phyloP scores from a whole-genome alignment of 2,113 vertebrate genomes.

The Phalacrocorax aristotelis region DNA sequence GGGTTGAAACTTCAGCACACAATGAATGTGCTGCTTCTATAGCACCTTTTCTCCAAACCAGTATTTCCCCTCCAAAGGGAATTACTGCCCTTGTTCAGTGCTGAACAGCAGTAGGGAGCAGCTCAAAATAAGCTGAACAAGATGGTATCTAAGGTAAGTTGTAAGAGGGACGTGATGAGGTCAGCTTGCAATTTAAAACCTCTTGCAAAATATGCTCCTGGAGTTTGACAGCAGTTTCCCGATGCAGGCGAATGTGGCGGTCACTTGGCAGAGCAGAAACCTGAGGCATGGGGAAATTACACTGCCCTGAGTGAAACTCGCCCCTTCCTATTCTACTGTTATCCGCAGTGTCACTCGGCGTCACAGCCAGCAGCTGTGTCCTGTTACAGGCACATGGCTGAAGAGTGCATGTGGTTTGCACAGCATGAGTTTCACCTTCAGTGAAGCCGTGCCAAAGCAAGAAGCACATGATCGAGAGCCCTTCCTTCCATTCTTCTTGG shows the following conservation, averaged over 20 bases:
- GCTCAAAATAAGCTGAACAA: background rate
- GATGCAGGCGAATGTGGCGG: background rate
- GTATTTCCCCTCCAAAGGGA: background rate
- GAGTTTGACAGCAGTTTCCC: background rate
- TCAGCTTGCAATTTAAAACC: background rate
- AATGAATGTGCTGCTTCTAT: fast-evolving
- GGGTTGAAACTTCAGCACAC: background rate
- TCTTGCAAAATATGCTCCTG: background rate
- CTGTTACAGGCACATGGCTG: background rate
- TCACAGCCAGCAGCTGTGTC: background rate
- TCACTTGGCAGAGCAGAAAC: background rate
- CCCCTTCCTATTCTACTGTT: background rate
- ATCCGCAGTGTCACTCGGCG: fast-evolving
- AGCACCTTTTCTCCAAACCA: background rate
- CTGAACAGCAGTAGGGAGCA: background rate
- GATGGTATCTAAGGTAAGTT: background rate
- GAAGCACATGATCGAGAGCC: fast-evolving
- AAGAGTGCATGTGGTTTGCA: background rate
- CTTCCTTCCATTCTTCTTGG: background rate
- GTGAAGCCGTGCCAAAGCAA: background rate
- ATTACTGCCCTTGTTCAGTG: background rate
- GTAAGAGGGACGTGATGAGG: background rate
- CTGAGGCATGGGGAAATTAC: background rate
- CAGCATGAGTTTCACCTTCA: background rate
- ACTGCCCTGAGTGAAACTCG: background rate